Percentiles rank a stretch among this genome's conserved stretches.
Evolutionary conservation across 1,140 invertebrate genomes (phyloP).

Genomic region (Drosophila sulfurigaster): DNA sequence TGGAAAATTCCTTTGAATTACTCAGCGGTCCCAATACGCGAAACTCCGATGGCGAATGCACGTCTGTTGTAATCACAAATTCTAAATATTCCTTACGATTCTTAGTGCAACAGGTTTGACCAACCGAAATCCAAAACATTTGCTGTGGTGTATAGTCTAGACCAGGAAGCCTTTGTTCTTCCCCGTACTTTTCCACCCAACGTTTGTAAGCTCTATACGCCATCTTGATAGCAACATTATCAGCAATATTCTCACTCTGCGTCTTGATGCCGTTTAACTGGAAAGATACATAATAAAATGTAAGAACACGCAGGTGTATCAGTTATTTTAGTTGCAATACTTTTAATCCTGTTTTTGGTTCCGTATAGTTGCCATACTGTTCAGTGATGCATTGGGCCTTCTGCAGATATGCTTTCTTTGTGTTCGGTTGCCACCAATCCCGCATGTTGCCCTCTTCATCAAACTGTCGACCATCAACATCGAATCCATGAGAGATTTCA

Average conservation of each 20-base stretch:
- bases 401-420: slow-evolving; percentile 90
- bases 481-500: slow-evolving; percentile 97
- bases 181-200: slow-evolving; percentile 88
- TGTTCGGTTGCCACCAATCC: slow-evolving; percentile 93
- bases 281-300: not conserved
- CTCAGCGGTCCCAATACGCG: slow-evolving; percentile 95
- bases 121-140: slow-evolving; percentile 89
- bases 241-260: slow-evolving; percentile 96
- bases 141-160: slow-evolving; percentile 90
- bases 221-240: slow-evolving; percentile 95
- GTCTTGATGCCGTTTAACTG: slow-evolving; percentile 95
- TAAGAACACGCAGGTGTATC: too few relatives aligned
- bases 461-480: slow-evolving; percentile 95
- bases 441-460: slow-evolving; percentile 94
- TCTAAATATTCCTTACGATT: slow-evolving; percentile 89
- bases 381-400: slow-evolving; percentile 94
- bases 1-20: slow-evolving; percentile 94
- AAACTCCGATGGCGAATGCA: slow-evolving; percentile 92
- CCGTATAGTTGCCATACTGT: slow-evolving; percentile 94
- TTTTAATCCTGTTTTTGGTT: slow-evolving; percentile 88
- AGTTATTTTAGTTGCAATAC: slow-evolving; percentile 85
- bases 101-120: slow-evolving; percentile 87
- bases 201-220: slow-evolving; percentile 92
- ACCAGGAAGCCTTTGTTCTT: slow-evolving; percentile 89
- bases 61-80: slow-evolving; percentile 90